Evolutionary conservation across 1,140 invertebrate genomes (phyloP), one percentile per base, ranked within the genome.

Genomic region (Ooceraea biroi): DNA sequence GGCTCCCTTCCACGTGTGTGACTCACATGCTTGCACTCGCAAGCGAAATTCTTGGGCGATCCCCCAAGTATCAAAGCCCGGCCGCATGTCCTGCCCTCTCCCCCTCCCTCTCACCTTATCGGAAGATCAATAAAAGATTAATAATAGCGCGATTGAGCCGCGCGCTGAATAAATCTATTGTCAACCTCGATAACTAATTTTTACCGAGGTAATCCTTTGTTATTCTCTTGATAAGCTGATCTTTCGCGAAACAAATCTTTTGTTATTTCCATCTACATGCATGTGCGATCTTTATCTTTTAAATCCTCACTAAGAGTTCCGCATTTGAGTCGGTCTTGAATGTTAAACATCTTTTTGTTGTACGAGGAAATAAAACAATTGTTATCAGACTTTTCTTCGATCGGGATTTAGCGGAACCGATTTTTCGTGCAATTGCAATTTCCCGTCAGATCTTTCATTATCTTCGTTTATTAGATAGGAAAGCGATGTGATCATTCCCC

Each of bases 1-100:
- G 74, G 61, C 82, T 87, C 69, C 30, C 61, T 88, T 88, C 69
- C 80, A 65, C 76, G 65, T 17, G 65, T 22, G 25, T 86, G 86
- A 87, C 55, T 87, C 86, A 87, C 69, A n/a, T 36, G 12, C 44
- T 44, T 36, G 7, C 19, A 10, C 12, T 11, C n/a, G 7, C 17
- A 48, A 30, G 4, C 46, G 36, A 80, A 80, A 74, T 88, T 87
- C 74, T 48, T 55, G 0, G 22, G n/a, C 46, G 48, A 57, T 48
- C 68, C n/a, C 19, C 36, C 2, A 36, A n/a, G 30, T 3, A 4
- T 14, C 27, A 17, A 14, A 2, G 11, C 19, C 19, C 4, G 19
- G 8, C 36, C n/a, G 48, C 17, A 19, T 27, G 69, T 69, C 52
- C 50, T 46, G 22, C 25, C 4, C 7, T 27, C 19, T 41, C 17